These are phyloP conservation scores for Cryptoleucopteryx plumbea DNA, from an alignment of 2,113 vertebrate genomes.

Conservation along the genomic window DNA sequence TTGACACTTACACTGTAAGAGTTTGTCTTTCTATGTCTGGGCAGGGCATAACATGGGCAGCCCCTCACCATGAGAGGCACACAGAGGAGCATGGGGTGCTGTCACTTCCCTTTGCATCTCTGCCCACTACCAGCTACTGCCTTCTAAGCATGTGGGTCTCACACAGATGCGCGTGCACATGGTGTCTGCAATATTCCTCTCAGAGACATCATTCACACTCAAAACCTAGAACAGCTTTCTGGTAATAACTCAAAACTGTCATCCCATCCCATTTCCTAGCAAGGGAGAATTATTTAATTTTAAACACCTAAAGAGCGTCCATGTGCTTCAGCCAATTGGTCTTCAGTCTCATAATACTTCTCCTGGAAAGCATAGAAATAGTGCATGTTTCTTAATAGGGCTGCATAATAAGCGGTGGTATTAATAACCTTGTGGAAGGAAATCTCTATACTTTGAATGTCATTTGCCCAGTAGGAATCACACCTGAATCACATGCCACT, in stretches of 20 bases:
- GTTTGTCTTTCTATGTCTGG: background rate
- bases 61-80: background rate
- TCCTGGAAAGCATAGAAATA: background rate
- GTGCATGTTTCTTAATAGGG: background rate
- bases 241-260: background rate
- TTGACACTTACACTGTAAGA: background rate
- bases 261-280: background rate
- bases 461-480: background rate
- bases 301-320: background rate
- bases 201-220: background rate
- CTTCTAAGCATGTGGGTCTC: background rate
- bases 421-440: background rate
- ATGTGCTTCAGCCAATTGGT: background rate
- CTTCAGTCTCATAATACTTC: background rate
- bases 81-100: accelerated
- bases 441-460: background rate
- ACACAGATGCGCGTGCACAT: accelerated
- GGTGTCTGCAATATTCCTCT: background rate
- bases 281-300: background rate
- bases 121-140: background rate
- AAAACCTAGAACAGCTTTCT: background rate
- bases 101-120: background rate
- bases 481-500: background rate
- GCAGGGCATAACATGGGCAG: background rate
- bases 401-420: background rate